phyloP scores from a whole-genome alignment of 2,797 vertebrate species.

The Epinephelus malabaricus region DNA sequence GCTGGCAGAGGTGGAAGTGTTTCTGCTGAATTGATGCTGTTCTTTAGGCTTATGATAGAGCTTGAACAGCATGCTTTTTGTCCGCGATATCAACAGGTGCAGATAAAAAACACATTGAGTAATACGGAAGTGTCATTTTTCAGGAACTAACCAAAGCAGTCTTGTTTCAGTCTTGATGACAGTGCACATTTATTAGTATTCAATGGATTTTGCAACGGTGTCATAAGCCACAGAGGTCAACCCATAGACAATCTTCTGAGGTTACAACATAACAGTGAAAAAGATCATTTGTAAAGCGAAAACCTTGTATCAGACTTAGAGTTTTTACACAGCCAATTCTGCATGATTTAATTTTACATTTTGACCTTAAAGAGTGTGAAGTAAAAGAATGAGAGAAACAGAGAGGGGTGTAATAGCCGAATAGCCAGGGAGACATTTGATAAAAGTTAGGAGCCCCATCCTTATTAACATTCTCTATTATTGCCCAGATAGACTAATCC shows the following conservation, averaged over 20 bases:
- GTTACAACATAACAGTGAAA: slow-evolving; percentile 14
- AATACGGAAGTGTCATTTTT: background rate
- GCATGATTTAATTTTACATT: background rate
- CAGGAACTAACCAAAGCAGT: slow-evolving; percentile 10
- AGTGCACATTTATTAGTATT: slow-evolving; percentile 13
- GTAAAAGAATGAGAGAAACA: background rate
- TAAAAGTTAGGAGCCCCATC: slow-evolving; percentile 1
- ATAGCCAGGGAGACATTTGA: slow-evolving; percentile 36
- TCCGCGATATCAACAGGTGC: background rate
- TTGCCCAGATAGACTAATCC: slow-evolving; percentile 31
- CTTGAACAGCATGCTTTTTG: background rate
- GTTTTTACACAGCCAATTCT: background rate
- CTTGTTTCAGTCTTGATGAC: slow-evolving; percentile 34
- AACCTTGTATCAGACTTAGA: background rate
- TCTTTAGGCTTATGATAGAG: background rate
- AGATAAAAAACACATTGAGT: slow-evolving; percentile 27
- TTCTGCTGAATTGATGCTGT: slow-evolving; percentile 1
- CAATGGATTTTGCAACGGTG: slow-evolving; percentile 29
- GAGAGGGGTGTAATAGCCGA: slow-evolving; percentile 11
- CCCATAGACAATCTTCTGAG: background rate
- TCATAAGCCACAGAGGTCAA: slow-evolving; percentile 32
- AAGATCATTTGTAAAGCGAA: background rate
- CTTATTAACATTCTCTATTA: slow-evolving; percentile 49
- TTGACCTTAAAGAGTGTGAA: background rate
- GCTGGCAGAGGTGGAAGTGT: background rate